A percentile compares a stretch with the other conserved stretches of the same genome.
phyloP scores from a whole-genome alignment of 2,888 invertebrate species.

The Drepana falcataria region DNA sequence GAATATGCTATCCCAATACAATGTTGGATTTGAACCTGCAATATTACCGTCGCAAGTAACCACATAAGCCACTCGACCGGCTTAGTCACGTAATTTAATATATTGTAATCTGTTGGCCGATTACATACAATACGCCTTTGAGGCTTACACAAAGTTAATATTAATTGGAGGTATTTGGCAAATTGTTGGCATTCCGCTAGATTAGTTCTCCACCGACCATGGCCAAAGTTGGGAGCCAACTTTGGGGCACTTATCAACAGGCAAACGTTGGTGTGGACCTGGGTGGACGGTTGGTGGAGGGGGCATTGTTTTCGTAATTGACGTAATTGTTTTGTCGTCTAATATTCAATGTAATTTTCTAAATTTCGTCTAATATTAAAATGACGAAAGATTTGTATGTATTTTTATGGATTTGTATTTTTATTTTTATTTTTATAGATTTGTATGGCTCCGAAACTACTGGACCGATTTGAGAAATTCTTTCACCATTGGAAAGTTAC shows the following conservation, averaged over 20 bases:
- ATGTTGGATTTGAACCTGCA: too few relatives aligned
- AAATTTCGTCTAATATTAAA: too few relatives aligned
- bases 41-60: too few relatives aligned
- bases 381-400: too few relatives aligned
- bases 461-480: too few relatives aligned
- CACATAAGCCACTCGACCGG: too few relatives aligned
- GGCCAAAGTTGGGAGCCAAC: slow-evolving; percentile 12
- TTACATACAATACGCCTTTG: neutral
- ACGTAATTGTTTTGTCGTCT: neutral
- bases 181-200: slow-evolving; percentile 26
- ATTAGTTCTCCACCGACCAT: slow-evolving; percentile 21
- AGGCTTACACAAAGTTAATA: slow-evolving; percentile 17
- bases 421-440: too few relatives aligned
- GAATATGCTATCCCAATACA: too few relatives aligned
- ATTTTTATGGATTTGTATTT: too few relatives aligned
- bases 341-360: too few relatives aligned
- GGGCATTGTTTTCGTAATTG: neutral
- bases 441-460: too few relatives aligned
- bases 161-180: slow-evolving; percentile 18
- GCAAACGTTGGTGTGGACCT: neutral
- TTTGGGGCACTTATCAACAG: neutral
- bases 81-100: neutral
- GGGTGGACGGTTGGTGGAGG: neutral
- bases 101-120: slow-evolving; percentile 1
- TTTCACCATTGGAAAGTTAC: too few relatives aligned